A percentile compares a stretch with the other conserved stretches of the same genome.
phyloP scores from a whole-genome alignment of 1,140 invertebrate genomes.

The Idris sp. region DNA sequence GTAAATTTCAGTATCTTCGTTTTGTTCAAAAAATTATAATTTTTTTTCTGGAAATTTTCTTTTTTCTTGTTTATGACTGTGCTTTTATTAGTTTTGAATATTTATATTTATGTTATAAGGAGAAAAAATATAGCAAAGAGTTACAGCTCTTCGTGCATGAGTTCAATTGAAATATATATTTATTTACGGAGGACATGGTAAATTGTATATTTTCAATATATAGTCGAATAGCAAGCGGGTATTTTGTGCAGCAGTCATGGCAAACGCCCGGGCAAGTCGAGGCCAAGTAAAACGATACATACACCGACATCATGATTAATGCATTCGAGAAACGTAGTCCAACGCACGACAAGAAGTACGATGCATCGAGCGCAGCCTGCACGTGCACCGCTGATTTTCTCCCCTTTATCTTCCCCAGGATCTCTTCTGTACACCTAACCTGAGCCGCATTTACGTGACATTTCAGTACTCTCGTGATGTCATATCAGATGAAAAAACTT shows the following conservation, averaged over 20 bases:
- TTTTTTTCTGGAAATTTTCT: no score
- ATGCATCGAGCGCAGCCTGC: conserved; percentile 63
- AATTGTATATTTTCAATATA: conserved; percentile 48
- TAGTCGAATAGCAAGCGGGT: conserved; percentile 44
- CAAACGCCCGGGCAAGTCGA: conserved; percentile 55
- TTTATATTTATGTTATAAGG: no score
- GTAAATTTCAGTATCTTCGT: no score
- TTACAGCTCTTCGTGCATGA: conserved; percentile 3
- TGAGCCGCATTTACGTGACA: conserved; percentile 67
- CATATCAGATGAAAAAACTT: conserved; percentile 50
- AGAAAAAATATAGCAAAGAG: conserved; percentile 6
- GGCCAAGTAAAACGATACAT: conserved; percentile 57
- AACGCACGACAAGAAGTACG: conserved; percentile 67
- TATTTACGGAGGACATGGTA: conserved; percentile 28
- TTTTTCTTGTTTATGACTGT: no score
- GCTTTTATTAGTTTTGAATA: no score
- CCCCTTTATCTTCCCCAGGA: conserved; percentile 67
- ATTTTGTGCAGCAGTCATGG: conserved; percentile 41
- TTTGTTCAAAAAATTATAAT: no score
- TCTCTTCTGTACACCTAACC: conserved; percentile 63
- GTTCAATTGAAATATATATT: conserved; percentile 22
- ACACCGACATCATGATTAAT: conserved; percentile 61
- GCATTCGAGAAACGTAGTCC: conserved; percentile 64
- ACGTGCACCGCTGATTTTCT: conserved; percentile 72
- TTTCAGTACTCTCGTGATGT: conserved; percentile 58